Evolutionary conservation across 2,113 vertebrate genomes (phyloP).

Genomic region (Tetraodon nigroviridis): DNA sequence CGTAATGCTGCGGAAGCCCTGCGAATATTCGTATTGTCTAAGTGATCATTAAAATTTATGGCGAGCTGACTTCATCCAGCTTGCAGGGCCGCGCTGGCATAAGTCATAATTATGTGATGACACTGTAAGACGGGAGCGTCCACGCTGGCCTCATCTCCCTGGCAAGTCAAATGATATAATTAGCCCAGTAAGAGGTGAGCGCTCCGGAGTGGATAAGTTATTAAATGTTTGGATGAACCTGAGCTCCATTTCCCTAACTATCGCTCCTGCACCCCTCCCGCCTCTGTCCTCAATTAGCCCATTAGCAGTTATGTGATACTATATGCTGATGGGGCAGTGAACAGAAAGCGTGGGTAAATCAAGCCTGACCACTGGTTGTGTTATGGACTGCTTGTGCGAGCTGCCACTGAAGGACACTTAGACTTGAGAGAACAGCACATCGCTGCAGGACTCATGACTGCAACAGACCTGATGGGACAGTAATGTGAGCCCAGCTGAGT

Average conservation of each 20-base stretch:
- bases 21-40: constrained; percentile 61
- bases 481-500: constrained; percentile 48
- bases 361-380: constrained; percentile 68
- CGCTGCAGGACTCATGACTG: constrained; percentile 7
- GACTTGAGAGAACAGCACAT: constrained; percentile 31
- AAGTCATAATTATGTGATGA: constrained; percentile 78
- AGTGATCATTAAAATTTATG: constrained; percentile 76
- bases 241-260: constrained; percentile 70
- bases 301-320: constrained; percentile 76
- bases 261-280: constrained; percentile 35
- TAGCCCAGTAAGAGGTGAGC: constrained; percentile 69
- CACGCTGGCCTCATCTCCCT: constrained; percentile 50
- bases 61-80: constrained; percentile 72
- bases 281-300: constrained; percentile 55
- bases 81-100: constrained; percentile 64
- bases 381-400: constrained; percentile 62
- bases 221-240: constrained; percentile 78
- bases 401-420: constrained; percentile 61
- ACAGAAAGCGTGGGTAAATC: constrained; percentile 69
- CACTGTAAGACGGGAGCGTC: constrained; percentile 58
- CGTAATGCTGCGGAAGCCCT: constrained; percentile 47
- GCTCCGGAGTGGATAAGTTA: constrained; percentile 73
- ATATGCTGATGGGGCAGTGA: constrained; percentile 71
- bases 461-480: constrained; percentile 36
- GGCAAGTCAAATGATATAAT: constrained; percentile 72